These are phyloP conservation scores for Indri indri DNA, from an alignment of 2,113 vertebrate species.

Conservation along the genomic window DNA sequence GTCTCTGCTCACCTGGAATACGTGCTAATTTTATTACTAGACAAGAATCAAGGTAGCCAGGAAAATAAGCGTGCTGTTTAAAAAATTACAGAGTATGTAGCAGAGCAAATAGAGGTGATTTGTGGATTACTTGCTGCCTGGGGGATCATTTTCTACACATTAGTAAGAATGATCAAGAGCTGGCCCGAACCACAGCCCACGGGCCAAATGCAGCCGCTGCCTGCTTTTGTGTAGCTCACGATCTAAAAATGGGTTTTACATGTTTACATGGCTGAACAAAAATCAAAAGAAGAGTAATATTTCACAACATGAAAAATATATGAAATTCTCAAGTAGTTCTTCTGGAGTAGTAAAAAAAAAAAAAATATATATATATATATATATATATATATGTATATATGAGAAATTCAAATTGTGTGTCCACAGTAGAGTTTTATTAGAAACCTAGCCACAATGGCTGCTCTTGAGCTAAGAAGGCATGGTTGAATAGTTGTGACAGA, in stretches of 20 bases:
- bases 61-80: neutral
- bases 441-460: neutral
- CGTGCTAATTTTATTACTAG: conserved; percentile 32
- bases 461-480: neutral
- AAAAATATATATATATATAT: too few species aligned
- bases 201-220: rapidly evolving
- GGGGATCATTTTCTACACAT: conserved; percentile 25
- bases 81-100: conserved; percentile 24
- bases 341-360: too few species aligned
- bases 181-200: neutral
- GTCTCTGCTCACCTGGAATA: conserved; percentile 47
- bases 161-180: neutral
- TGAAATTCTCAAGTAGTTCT: neutral
- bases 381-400: neutral
- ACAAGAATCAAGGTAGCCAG: conserved; percentile 38
- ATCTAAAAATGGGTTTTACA: neutral
- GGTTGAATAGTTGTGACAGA: neutral
- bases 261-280: neutral
- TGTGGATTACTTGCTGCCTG: neutral
- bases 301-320: neutral
- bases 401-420: neutral
- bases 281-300: neutral
- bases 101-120: conserved; percentile 34
- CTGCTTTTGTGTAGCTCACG: neutral
- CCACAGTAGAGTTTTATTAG: neutral